Evolutionary conservation across 1,140 invertebrate genomes (phyloP), one percentile per base, ranked within the genome.

Genomic region (Caenorhabditis inopinata): DNA sequence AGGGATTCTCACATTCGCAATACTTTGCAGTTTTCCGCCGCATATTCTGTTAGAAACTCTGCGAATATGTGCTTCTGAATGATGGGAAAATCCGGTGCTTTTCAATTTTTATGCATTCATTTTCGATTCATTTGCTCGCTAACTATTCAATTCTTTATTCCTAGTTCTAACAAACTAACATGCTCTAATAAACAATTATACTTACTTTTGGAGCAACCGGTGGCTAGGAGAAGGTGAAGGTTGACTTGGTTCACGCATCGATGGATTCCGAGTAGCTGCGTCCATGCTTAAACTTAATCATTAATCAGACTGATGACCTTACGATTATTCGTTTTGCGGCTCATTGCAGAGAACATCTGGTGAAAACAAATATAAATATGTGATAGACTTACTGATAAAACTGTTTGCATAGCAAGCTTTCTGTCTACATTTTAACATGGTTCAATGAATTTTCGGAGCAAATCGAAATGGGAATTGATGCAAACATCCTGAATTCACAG

Each of bases 111-210:
- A n/a, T 51, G 5, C 49, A 51, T 51, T 51, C n/a, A n/a, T 32
- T 58, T 58, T 68, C 16, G 32, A 68, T 68, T 68, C 58, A 68
- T 32, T 68, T 68, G 32, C 32, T 32, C 49, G n/a, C 21, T 16
- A 58, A 29, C 27, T 23, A 32, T 16, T 58, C 11, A 14, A 23
- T 58, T 11, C 16, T 21, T 38, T 18, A 38, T 21, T 38, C 9
- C 32, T 32, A 38, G 58, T 42, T 68, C 27, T 68, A 12, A 32
- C 32, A 35, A 18, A 2, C 58, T 11, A 68, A 68, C 58, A 68
- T 68, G 58, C 58, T 68, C 58, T 68, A 68, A 68, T 68, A 68
- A 68, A 68, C 58, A 68, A 68, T 68, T 68, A 68, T 68, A 68
- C 58, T 68, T n/a, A 68, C 58, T 35, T 68, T 68, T 68, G 58